Evolutionary conservation across 2,888 invertebrate species (phyloP).

Genomic region (Aleiodes testaceus): DNA sequence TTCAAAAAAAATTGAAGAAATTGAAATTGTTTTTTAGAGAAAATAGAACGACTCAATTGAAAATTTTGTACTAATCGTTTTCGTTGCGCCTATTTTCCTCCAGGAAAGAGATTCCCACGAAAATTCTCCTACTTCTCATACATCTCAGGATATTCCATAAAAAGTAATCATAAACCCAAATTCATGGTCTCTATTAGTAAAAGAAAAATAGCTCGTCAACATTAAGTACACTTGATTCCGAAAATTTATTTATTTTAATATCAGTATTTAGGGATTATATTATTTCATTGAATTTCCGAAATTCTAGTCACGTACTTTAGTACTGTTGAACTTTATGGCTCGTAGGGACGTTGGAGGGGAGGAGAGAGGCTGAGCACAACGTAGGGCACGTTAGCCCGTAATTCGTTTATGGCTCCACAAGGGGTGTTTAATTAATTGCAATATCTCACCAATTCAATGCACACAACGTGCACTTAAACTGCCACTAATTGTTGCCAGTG

Average conservation of each 20-base stretch:
- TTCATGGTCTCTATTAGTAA: not conserved
- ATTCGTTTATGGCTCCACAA: conserved; percentile 42
- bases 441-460: conserved; percentile 15
- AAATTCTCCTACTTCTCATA: too few relatives aligned
- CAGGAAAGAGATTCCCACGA: too few relatives aligned
- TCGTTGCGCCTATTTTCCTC: too few relatives aligned
- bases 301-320: conserved; percentile 13
- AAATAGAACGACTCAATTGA: too few relatives aligned
- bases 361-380: not conserved
- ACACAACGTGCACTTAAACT: conserved; percentile 17
- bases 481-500: conserved; percentile 18
- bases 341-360: not conserved
- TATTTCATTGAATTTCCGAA: conserved; percentile 1
- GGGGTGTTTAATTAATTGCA: conserved; percentile 25
- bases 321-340: conserved; percentile 8
- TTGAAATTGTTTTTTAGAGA: too few relatives aligned
- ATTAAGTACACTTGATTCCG: not conserved
- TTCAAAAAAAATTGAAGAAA: too few relatives aligned
- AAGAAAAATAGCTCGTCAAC: not conserved
- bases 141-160: too few relatives aligned
- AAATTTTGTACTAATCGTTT: too few relatives aligned
- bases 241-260: not conserved
- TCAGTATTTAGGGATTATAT: not conserved
- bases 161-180: too few relatives aligned
- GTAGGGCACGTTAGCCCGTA: conserved; percentile 1